phyloP scores from a whole-genome alignment of 2,888 invertebrate species.

The Hirtodrosophila alboralis region DNA sequence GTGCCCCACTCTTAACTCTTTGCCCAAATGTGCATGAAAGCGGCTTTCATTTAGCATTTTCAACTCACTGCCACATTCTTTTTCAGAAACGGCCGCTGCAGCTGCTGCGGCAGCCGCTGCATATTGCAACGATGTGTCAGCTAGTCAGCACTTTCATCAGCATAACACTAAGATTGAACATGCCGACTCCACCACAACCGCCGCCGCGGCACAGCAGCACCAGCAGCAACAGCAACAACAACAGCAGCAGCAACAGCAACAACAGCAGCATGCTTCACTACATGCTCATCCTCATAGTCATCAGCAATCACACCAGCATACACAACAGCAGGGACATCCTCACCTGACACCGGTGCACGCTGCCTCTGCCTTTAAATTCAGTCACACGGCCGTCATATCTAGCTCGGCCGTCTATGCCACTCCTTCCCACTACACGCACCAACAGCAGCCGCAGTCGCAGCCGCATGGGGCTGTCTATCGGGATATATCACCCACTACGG shows the following conservation, averaged over 20 bases:
- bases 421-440: constrained; percentile 63
- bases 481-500: constrained; percentile 74
- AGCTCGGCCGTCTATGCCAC: constrained; percentile 72
- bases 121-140: constrained; percentile 78
- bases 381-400: constrained; percentile 75
- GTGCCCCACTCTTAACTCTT: constrained; percentile 20
- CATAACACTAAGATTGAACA: constrained; percentile 82
- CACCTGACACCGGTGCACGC: constrained; percentile 68
- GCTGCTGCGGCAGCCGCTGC: constrained; percentile 69
- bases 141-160: constrained; percentile 69
- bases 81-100: constrained; percentile 63
- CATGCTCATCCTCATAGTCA: constrained; percentile 57
- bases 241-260: constrained; percentile 56
- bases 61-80: constrained; percentile 27
- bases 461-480: constrained; percentile 54
- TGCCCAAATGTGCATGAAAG: constrained; percentile 65
- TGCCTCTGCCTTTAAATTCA: constrained; percentile 73
- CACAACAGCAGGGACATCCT: constrained; percentile 61
- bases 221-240: constrained; percentile 64
- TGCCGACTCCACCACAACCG: constrained; percentile 84
- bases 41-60: constrained; percentile 59
- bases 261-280: constrained; percentile 46
- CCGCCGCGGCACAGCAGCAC: constrained; percentile 59
- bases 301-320: constrained; percentile 53
- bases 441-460: constrained; percentile 65